phyloP scores from a whole-genome alignment of 1,140 invertebrate genomes.

The Neodiprion fabricii region DNA sequence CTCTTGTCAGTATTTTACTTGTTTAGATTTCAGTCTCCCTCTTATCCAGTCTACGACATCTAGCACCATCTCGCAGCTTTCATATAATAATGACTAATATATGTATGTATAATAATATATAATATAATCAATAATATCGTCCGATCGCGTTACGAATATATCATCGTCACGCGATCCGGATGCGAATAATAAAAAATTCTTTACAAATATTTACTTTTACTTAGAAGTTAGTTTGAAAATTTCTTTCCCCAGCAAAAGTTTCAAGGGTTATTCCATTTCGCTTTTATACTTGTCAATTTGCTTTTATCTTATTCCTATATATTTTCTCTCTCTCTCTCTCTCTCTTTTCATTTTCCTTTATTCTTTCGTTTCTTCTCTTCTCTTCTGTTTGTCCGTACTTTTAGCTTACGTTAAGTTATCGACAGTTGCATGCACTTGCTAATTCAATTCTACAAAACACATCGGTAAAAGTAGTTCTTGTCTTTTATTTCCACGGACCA shows the following conservation, averaged over 20 bases:
- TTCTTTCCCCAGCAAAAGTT: not conserved
- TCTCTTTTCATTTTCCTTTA: not conserved
- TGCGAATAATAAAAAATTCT: not conserved
- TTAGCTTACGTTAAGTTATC: conserved; percentile 41
- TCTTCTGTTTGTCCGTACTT: conserved; percentile 33
- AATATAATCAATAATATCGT: too few relatives aligned
- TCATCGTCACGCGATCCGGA: too few relatives aligned
- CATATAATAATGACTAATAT: not conserved
- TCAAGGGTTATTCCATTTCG: too few relatives aligned
- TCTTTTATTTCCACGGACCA: not conserved
- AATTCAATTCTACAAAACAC: conserved; percentile 11
- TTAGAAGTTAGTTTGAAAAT: not conserved
- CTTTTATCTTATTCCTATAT: conserved; percentile 17
- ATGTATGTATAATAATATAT: too few relatives aligned
- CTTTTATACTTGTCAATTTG: too few relatives aligned
- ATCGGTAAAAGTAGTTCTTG: not conserved
- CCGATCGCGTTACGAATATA: too few relatives aligned
- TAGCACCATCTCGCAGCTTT: conserved; percentile 45
- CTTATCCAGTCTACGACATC: conserved; percentile 45
- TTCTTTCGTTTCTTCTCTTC: not conserved
- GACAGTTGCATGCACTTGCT: conserved; percentile 39
- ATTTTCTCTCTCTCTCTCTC: conserved; percentile 13
- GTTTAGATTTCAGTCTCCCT: conserved; percentile 48
- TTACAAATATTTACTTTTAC: not conserved
- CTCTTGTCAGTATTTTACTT: too few relatives aligned